These are phyloP conservation scores for Drosophila mulleri DNA, from an alignment of 2,888 invertebrate genomes.

Conservation along the genomic window DNA sequence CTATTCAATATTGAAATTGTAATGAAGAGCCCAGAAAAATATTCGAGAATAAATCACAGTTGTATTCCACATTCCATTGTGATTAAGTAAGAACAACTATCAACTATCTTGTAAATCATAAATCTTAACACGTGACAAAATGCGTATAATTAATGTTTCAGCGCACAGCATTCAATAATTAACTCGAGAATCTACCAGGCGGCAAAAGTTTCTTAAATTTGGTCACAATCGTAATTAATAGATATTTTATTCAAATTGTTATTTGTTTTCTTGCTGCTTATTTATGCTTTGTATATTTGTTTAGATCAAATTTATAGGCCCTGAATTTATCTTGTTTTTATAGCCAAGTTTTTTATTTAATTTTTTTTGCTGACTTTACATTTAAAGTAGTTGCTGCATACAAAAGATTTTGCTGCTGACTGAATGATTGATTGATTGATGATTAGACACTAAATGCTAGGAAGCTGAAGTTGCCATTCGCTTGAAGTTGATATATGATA, in stretches of 20 bases:
- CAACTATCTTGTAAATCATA: constrained; percentile 61
- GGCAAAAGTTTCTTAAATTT: constrained; percentile 41
- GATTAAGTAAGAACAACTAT: constrained; percentile 51
- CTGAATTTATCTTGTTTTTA: constrained; percentile 11
- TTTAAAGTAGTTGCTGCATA: neutral
- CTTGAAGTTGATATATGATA: constrained; percentile 3
- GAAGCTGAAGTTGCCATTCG: neutral
- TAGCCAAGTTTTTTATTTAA: constrained; percentile 1
- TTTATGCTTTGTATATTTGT: constrained; percentile 38
- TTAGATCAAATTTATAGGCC: constrained; percentile 40
- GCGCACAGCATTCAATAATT: constrained; percentile 52
- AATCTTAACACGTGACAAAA: constrained; percentile 50
- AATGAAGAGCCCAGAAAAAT: too few relatives aligned
- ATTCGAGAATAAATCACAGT: neutral
- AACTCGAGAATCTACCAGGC: constrained; percentile 38
- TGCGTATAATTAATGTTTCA: constrained; percentile 50
- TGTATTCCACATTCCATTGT: constrained; percentile 48
- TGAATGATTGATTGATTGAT: constrained; percentile 8
- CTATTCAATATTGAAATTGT: neutral
- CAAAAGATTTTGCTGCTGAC: constrained; percentile 5
- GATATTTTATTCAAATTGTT: constrained; percentile 49
- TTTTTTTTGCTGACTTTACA: neutral
- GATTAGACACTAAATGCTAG: constrained; percentile 1
- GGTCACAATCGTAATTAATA: constrained; percentile 50
- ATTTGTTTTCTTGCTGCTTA: constrained; percentile 5